Base-by-base conservation (phyloP, 1,140 invertebrate species). In the Globodera rostochiensis region DNA sequence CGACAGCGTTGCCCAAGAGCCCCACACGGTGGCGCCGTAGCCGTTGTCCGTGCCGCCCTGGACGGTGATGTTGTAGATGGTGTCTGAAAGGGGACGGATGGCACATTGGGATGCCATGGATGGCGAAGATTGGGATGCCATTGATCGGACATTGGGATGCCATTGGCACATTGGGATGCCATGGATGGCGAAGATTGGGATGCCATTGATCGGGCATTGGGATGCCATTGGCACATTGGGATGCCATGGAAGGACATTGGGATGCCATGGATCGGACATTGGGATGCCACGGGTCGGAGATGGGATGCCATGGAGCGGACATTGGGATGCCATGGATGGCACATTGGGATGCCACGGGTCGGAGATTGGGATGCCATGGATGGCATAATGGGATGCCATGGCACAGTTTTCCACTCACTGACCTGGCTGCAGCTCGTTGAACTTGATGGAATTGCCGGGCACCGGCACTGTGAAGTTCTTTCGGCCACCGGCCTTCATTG, bases 11-110 rank as follows among this genome's bases (percentile, higher is more conserved):
- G 88, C 87, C 78, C 87, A 90, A 1, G 87, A 80, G 80, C 89
- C 89, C 88, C 88, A 89, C 19, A 89, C 84, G 47, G 88, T 83
- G 71, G 90, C 85, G 67, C 88, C 89, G 79, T 90, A 90, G 6
- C 89, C 88, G 57, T 71, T 76, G 73, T 85, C 86, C 19, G 88
- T 89, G n/a, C 88, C 88, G 21, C 86, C 88, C 81, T 87, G 84
- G 3, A 87, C 85, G 45, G 87, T 87, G 75, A 89, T 89, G 83
- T 89, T 89, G 83, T 89, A 89, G 70, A 90, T 84, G 36, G 88
- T 90, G 66, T 87, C 86, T 25, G 88, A 88, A 71, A 46, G 45
- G 25, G 21, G 25, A 19, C 11, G 21, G 25, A 19, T 11, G 57
- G 57, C 11, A 13, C 15, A n/a, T n/a, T n/a, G n/a, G n/a, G n/a